Base-by-base conservation (phyloP, 2,888 invertebrate genomes). In the Conus canariensis region DNA sequence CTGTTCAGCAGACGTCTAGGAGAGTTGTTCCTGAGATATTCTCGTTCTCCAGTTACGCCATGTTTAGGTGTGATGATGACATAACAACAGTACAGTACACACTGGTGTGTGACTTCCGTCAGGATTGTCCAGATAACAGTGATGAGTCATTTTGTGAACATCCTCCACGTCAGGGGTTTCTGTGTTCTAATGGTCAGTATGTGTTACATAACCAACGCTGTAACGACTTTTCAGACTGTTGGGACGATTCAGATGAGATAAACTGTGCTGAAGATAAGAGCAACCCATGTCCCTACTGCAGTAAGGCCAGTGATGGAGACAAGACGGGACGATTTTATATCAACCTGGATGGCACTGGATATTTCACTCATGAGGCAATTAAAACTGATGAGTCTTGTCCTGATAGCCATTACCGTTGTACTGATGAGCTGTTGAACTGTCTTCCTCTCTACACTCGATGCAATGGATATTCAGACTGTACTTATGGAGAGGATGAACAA, bases 401-500 rank as follows among this genome's bases (percentile, higher is more conserved):
- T 80, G 80, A 80, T 3, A 45, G 30, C 45, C 80, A 80, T 80
- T 80, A 45, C 80, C 45, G 9, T 2, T 80, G 80, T 30, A 80
- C 80, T 8, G 30, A 14, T 80, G 30, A 80, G 12, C 45, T 12
- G 19, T 14, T 30, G 30, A 12, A 80, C 80, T 80, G 80, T 80
- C 45, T 80, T 14, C 80, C 80, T 45, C 0, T 80, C 30, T 80
- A 45, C 80, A 80, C 80, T 5, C 80, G 80, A 80, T 80, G 80
- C 80, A 80, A 80, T 80, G 80, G 80, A 0, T 80, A 19, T 80
- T 80, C 80, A 45, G 80, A 80, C 45, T 80, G 80, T 22, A 80
- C 80, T 80, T 10, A 80, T 45, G 80, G 80, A 30, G 80, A 80
- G 30, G 80, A 80, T 80, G 80, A 80, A 80, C 80, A 80, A 30